Conservation (phyloP, 2,113 vertebrate species). For the Miniopterus natalensis region DNA sequence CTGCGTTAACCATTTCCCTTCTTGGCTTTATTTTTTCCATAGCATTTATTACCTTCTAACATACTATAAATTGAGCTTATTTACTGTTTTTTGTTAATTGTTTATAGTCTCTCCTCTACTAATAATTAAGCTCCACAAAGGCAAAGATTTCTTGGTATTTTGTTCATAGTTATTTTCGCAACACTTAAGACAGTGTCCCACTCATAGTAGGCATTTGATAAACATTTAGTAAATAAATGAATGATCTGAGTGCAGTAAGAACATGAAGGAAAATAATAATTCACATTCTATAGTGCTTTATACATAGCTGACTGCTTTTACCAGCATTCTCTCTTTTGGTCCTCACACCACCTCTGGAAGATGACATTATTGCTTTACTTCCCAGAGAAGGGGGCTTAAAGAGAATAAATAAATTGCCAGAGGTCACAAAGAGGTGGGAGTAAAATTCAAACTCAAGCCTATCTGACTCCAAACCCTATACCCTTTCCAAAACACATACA, state of each 20-base stretch:
- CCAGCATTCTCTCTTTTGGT: conserved; percentile 1
- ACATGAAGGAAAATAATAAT: conserved; percentile 46
- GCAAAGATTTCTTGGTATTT: background rate
- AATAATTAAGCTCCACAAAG: conserved; percentile 2
- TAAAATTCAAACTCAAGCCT: conserved; percentile 57
- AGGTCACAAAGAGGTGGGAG: conserved; percentile 17
- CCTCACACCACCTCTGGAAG: conserved; percentile 6
- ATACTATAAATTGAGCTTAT: background rate
- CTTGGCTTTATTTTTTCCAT: background rate
- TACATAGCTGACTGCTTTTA: conserved; percentile 25
- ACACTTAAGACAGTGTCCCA: background rate
- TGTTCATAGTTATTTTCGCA: background rate
- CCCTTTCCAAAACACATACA: background rate
- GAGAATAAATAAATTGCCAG: conserved; percentile 25
- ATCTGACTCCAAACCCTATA: background rate
- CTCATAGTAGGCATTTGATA: background rate
- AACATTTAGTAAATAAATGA: conserved; percentile 39
- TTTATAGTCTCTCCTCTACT: background rate
- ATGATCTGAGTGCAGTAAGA: conserved; percentile 23
- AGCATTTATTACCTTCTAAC: background rate
- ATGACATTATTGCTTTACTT: conserved; percentile 61
- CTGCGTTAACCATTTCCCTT: background rate
- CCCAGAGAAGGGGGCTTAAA: conserved; percentile 47
- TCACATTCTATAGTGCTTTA: background rate
- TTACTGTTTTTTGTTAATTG: background rate